Conservation (phyloP, 1,140 invertebrate species). For the Eriocheir sinensis region DNA sequence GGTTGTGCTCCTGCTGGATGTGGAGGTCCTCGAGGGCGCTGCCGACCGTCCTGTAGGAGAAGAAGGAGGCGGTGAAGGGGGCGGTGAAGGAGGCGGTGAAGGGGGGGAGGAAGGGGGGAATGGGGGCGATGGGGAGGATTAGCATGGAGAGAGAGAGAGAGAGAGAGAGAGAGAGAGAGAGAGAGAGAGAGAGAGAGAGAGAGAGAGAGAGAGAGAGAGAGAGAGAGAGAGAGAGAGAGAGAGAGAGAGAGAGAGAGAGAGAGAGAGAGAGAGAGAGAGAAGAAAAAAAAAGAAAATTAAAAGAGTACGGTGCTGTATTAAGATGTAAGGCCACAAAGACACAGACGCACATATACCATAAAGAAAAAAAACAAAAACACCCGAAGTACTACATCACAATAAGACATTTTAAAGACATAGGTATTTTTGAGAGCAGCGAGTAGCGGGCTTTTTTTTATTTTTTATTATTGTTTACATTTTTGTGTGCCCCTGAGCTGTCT, state of each 20-base stretch:
- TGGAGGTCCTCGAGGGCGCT: conserved; percentile 78
- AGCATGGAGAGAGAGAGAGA: no score
- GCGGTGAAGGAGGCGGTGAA: not conserved
- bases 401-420: no score
- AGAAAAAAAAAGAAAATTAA: not conserved
- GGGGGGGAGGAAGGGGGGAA: no score
- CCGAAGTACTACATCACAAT: no score
- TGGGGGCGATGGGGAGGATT: not conserved
- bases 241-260: not conserved
- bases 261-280: not conserved
- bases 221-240: not conserved
- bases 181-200: no score
- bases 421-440: no score
- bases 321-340: not conserved
- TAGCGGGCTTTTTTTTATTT: no score
- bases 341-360: not conserved
- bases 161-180: no score
- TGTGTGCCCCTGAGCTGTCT: no score
- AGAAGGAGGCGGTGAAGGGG: not conserved
- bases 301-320: not conserved
- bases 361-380: no score
- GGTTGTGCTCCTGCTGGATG: conserved; percentile 75
- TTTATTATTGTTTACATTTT: no score
- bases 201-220: not conserved
- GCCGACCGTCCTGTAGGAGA: conserved; percentile 68